These are phyloP conservation scores for Drosophila algonquin DNA, from an alignment of 2,888 invertebrate species.

Conservation along the genomic window DNA sequence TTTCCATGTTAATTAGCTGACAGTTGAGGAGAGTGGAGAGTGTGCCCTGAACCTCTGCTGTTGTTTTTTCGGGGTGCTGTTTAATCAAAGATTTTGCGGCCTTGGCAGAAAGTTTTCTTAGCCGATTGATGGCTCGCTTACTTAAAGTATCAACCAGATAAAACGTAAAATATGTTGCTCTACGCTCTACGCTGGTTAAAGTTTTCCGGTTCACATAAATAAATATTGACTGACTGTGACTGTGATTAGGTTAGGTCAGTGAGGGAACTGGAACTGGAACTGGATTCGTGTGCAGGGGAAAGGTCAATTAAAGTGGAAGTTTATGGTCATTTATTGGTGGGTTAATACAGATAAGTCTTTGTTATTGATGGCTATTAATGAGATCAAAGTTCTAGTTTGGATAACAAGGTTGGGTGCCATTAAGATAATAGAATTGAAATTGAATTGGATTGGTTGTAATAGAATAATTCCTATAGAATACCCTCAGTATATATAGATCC, in stretches of 20 bases:
- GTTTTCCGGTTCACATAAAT: constrained; percentile 5
- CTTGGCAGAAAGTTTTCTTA: constrained; percentile 26
- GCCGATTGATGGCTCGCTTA: constrained; percentile 29
- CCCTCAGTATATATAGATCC: too few species aligned
- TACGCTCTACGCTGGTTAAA: constrained; percentile 6
- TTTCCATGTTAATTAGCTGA: constrained; percentile 50
- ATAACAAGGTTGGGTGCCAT: neutral
- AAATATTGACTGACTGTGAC: constrained; percentile 5
- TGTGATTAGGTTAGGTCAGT: constrained; percentile 32
- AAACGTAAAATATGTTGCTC: neutral
- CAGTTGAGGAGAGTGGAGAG: constrained; percentile 19
- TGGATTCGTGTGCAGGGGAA: constrained; percentile 4
- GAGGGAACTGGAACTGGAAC: neutral
- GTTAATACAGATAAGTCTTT: constrained; percentile 12
- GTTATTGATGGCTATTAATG: constrained; percentile 7
- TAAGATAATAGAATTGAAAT: neutral
- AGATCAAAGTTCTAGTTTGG: neutral
- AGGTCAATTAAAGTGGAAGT: constrained; percentile 20
- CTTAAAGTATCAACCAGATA: constrained; percentile 22
- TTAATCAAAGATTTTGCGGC: constrained; percentile 42
- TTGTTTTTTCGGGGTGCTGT: constrained; percentile 7
- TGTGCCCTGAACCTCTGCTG: neutral
- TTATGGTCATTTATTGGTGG: constrained; percentile 2
- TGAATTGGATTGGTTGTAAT: neutral
- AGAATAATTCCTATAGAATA: neutral